phyloP scores from a whole-genome alignment of 2,797 vertebrate species.

The Ciconia nigra region DNA sequence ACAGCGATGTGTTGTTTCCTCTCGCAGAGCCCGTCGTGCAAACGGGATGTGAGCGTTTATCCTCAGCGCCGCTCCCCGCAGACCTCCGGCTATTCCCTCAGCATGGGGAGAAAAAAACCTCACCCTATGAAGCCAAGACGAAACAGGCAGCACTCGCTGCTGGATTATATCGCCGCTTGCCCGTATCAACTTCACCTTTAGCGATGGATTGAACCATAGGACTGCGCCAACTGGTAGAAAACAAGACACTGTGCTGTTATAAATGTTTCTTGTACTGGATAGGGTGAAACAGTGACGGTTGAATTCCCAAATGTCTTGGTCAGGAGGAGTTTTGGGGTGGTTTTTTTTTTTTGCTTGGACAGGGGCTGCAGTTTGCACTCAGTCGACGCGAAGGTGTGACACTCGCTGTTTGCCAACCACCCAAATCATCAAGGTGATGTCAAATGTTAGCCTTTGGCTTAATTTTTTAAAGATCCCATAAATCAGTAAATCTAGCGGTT shows the following conservation, averaged over 20 bases:
- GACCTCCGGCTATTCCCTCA: background rate
- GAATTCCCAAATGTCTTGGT: accelerated
- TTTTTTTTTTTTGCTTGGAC: background rate
- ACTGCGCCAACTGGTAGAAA: background rate
- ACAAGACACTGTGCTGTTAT: accelerated
- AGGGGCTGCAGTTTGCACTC: background rate
- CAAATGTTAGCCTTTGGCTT: background rate
- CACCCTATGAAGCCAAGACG: background rate
- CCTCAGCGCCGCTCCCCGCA: background rate
- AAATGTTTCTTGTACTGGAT: accelerated
- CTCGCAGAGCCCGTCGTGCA: background rate
- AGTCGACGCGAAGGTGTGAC: accelerated
- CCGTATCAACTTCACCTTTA: background rate
- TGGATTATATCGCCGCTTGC: background rate
- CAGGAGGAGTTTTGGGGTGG: background rate
- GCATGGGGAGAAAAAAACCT: background rate
- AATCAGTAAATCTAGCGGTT: accelerated
- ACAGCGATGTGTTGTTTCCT: background rate
- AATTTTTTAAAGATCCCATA: accelerated
- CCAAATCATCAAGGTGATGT: accelerated
- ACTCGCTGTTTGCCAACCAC: background rate
- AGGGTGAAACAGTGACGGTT: background rate
- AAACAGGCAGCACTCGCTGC: background rate
- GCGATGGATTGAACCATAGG: background rate
- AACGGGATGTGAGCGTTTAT: background rate